These are phyloP conservation scores for Meta bourneti DNA, from an alignment of 2,888 invertebrate species.

Conservation along the genomic window DNA sequence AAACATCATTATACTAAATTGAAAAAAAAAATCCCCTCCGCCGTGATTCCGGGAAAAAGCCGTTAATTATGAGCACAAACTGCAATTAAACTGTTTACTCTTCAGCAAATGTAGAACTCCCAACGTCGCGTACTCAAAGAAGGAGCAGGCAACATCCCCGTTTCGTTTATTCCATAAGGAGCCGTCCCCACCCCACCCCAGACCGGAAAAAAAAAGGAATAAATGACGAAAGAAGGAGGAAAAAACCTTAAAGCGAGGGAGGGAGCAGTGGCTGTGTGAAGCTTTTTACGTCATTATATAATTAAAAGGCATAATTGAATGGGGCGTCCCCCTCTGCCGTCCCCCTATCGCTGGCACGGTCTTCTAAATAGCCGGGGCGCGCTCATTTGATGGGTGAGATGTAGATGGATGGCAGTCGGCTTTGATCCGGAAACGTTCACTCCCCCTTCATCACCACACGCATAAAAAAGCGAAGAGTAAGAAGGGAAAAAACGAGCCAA, in stretches of 20 bases:
- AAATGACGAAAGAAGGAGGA: no score
- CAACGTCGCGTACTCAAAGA: not conserved
- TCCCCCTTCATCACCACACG: slow-evolving; percentile 22
- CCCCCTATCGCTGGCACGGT: slow-evolving; percentile 51
- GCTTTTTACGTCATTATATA: slow-evolving; percentile 70
- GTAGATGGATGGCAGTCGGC: slow-evolving; percentile 39
- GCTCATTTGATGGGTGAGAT: slow-evolving; percentile 68
- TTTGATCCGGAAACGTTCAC: slow-evolving; percentile 43
- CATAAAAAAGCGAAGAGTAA: slow-evolving; percentile 36
- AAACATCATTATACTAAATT: slow-evolving; percentile 18
- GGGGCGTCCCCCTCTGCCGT: slow-evolving; percentile 22
- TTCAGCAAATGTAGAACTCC: not conserved
- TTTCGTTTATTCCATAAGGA: not conserved
- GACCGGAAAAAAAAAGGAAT: not conserved
- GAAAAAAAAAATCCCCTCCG: slow-evolving; percentile 1
- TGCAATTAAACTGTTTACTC: not conserved
- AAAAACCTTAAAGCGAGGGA: no score
- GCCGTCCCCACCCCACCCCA: slow-evolving; percentile 30
- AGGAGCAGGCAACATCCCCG: not conserved
- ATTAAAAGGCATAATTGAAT: slow-evolving; percentile 75
- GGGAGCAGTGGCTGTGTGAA: not conserved
- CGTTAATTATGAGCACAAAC: slow-evolving; percentile 6
- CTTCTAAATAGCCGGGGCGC: slow-evolving; percentile 62
- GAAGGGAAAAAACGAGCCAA: not conserved
- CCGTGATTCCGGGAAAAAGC: not conserved